These are phyloP conservation scores for Drosophila borborema DNA, from an alignment of 2,888 invertebrate species.

Conservation along the genomic window DNA sequence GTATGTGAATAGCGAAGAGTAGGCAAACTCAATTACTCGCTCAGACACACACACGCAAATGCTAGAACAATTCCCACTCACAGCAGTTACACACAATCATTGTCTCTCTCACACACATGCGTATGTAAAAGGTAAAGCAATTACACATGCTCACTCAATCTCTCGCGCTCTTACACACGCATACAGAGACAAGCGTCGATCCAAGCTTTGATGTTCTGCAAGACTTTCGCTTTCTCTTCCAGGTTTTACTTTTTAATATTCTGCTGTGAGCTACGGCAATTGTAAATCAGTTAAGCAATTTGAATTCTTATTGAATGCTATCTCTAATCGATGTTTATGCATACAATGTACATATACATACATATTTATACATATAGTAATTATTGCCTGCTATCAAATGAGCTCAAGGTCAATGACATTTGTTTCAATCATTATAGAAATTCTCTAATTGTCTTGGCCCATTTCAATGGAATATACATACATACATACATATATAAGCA, in stretches of 20 bases:
- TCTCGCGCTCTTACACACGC: background rate
- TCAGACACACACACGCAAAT: background rate
- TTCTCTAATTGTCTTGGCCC: background rate
- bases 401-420: constrained; percentile 58
- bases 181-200: background rate
- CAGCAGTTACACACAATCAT: background rate
- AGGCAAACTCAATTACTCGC: background rate
- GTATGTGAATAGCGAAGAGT: background rate
- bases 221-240: constrained; percentile 1
- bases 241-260: background rate
- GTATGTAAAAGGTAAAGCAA: background rate
- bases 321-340: constrained; percentile 34
- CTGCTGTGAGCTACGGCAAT: background rate
- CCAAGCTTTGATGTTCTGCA: constrained; percentile 4
- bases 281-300: background rate
- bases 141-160: background rate
- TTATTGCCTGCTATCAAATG: constrained; percentile 56
- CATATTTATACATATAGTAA: background rate
- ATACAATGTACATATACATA: background rate
- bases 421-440: constrained; percentile 1
- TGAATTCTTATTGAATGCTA: background rate
- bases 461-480: background rate
- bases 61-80: background rate
- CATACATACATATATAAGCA: background rate
- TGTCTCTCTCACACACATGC: background rate